Evolutionary conservation across 1,140 invertebrate genomes (phyloP).

Genomic region (Holcopasites calliopsidis): DNA sequence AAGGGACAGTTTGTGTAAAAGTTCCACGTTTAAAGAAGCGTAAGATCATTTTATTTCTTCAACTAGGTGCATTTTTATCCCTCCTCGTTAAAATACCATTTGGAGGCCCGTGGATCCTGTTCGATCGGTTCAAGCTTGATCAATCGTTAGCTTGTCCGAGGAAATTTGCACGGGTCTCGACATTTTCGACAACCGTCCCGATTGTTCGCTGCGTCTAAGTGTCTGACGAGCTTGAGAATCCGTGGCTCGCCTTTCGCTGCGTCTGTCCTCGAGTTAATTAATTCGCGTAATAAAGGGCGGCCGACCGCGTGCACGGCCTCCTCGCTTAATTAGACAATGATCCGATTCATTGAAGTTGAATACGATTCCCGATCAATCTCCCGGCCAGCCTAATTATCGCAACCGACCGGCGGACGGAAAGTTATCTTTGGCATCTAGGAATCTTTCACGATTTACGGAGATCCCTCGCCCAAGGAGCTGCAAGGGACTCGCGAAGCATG

Average conservation of each 20-base stretch:
- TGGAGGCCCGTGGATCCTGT: background rate
- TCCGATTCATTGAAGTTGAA: conserved; percentile 52
- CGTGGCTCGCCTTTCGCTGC: background rate
- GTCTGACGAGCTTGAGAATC: background rate
- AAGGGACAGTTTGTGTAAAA: background rate
- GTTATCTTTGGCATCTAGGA: conserved; percentile 69
- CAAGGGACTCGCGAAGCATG: conserved; percentile 2
- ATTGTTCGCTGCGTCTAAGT: conserved; percentile 9
- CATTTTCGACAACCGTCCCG: conserved; percentile 1
- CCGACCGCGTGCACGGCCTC: conserved; percentile 5
- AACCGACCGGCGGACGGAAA: conserved; percentile 70
- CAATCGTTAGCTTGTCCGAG: background rate
- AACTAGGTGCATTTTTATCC: background rate
- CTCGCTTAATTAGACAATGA: conserved; percentile 62
- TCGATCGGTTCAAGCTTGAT: background rate
- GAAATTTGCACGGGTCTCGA: background rate
- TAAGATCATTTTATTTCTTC: background rate
- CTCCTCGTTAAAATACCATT: background rate
- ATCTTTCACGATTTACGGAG: conserved; percentile 64
- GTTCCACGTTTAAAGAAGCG: background rate
- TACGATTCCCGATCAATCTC: conserved; percentile 64
- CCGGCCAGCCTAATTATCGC: conserved; percentile 66
- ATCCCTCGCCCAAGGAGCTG: conserved; percentile 20
- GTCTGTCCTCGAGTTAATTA: conserved; percentile 38
- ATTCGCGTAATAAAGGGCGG: conserved; percentile 22